phyloP scores from a whole-genome alignment of 2,113 vertebrate species.

The Merops nubicus region DNA sequence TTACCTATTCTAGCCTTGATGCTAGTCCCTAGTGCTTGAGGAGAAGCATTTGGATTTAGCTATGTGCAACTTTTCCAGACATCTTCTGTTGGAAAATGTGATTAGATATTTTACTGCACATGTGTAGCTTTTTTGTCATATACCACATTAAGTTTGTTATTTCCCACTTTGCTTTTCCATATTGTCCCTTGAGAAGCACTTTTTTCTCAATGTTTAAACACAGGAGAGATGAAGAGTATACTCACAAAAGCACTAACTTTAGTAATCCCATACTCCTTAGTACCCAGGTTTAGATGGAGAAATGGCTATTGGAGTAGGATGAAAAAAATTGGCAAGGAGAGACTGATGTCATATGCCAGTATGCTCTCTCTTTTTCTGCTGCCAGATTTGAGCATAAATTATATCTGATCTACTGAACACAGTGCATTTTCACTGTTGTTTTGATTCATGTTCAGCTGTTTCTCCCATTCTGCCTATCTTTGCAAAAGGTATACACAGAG shows the following conservation, averaged over 20 bases:
- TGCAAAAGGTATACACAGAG: not conserved
- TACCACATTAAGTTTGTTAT: not conserved
- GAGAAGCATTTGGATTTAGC: not conserved
- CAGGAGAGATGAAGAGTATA: not conserved
- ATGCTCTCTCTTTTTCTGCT: not conserved
- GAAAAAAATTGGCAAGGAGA: not conserved
- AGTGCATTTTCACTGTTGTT: not conserved
- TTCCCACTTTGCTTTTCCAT: not conserved
- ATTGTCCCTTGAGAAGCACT: not conserved
- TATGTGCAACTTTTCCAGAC: not conserved
- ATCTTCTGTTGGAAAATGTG: not conserved
- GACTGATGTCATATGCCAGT: not conserved
- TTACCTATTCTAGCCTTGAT: not conserved
- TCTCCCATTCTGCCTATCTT: not conserved
- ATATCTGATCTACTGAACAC: not conserved
- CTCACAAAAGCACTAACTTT: not conserved
- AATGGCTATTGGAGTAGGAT: not conserved
- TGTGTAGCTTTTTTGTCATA: not conserved
- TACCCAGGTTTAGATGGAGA: not conserved
- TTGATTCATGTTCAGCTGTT: not conserved
- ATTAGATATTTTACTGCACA: not conserved
- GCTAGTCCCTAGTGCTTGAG: not conserved
- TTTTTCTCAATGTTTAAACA: not conserved
- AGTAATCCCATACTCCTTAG: not conserved
- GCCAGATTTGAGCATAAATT: not conserved